Base-by-base conservation (phyloP, 2,888 invertebrate genomes). In the Pollenia griseotomentosa region DNA sequence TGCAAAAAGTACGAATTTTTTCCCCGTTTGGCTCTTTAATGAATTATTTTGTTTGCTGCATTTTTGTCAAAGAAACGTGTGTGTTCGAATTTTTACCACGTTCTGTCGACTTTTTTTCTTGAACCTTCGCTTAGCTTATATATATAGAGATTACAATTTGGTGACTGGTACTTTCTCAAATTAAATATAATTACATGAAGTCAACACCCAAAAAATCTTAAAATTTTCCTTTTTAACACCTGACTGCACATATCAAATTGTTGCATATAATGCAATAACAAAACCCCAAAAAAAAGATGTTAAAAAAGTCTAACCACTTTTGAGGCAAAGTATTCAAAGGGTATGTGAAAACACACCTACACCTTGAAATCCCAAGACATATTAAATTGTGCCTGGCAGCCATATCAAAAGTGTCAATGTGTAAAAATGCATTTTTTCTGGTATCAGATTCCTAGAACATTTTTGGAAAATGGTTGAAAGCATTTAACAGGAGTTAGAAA, bases 311-410 rank as follows among this genome's bases (percentile, higher is more conserved):
- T 48, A 48, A 59, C 23, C 33, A 33, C 59, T 59, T 40, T 59
- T 14, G 7, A 7, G 33, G 4, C 12, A 40, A 14, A 51, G 61
- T 48, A 51, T 74, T 61, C 12, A 61, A 40, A 12, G 61, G 19
- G 48, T 63, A n/a, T 42, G 61, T 33, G 33, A 33, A 2, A 4
- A 16, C 11, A 23, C n/a, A 73, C 11, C n/a, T 33, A 48, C 3
- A 46, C 53, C 42, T 63, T 42, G 12, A 63, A 75, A 53, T 53
- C 33, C 33, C 51, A 53, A 53, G 63, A 53, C 40, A 75, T 53
- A 40, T 63, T 63, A 2, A 53, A 55, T n/a, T 53, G 11, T 53
- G 63, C 16, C 33, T 42, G 12, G 44, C 46, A 73, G 33, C 11
- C 73, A 59, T 2, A n/a, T 23, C 7, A 59, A 59, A 42, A 70